Evolutionary conservation across 2,113 vertebrate species (phyloP).

Genomic region (Numida meleagris): DNA sequence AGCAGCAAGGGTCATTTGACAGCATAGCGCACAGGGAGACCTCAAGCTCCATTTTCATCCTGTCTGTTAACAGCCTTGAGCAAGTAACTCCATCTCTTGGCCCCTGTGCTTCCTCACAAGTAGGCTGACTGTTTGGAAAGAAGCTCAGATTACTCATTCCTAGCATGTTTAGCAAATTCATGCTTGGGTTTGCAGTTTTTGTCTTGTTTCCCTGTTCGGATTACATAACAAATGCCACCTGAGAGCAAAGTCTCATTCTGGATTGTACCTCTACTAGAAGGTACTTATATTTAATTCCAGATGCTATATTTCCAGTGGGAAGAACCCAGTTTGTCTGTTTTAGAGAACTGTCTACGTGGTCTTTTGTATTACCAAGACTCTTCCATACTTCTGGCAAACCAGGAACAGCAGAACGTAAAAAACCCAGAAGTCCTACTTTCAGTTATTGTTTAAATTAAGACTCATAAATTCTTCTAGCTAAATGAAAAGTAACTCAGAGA

Average conservation of each 20-base stretch:
- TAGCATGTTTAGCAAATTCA: neutral
- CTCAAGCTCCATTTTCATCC: rapidly evolving
- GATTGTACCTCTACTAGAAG: neutral
- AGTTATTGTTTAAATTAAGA: neutral
- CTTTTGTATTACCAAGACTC: neutral
- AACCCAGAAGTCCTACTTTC: neutral
- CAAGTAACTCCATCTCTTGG: neutral
- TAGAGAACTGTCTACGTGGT: neutral
- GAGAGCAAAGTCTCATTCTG: neutral
- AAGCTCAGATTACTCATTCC: neutral
- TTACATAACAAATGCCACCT: neutral
- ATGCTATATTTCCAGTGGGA: neutral
- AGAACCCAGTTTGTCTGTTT: neutral
- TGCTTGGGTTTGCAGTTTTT: neutral
- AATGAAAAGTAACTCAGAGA: neutral
- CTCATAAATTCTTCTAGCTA: neutral
- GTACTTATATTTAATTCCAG: neutral
- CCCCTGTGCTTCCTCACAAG: neutral
- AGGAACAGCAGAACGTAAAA: neutral
- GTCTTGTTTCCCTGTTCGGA: neutral
- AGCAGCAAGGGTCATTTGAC: neutral
- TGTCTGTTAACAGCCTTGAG: neutral
- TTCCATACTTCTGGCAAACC: neutral
- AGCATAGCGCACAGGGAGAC: neutral
- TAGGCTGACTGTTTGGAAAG: neutral